Evolutionary conservation across 1,140 invertebrate genomes (phyloP), one percentile per base, ranked within the genome.

Genomic region (Acromyrmex heyeri): DNA sequence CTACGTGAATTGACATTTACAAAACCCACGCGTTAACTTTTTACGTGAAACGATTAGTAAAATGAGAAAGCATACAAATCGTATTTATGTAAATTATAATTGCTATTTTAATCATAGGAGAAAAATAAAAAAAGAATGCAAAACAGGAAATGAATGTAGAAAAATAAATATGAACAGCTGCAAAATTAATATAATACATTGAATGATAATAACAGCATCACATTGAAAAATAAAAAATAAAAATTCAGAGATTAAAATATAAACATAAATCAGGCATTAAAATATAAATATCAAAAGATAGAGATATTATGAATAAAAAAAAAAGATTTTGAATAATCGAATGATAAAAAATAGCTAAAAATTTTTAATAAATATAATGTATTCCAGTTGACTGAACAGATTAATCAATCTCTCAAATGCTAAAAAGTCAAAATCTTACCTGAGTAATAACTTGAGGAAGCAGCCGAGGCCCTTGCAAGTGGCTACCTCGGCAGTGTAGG

Each of bases 401-500:
- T 72, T n/a, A 55, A 12, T 10, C 48, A 27, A 72, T 30, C 21
- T 72, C 24, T 21, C 1, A 27, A 72, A 72, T 72, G 24, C 4
- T 12, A 75, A 27, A 27, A 12, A 48, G 6, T n/a, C 0, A 64
- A 64, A 18, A 61, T 76, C 14, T 92, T 96, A 98, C 97, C 97
- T 97, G 86, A 97, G 95, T 14, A 98, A 95, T 92, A 98, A 96
- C 95, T 98, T 98, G 87, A 98, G 95, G 94, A 98, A 98, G 92
- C 97, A 98, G 85, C 98, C 98, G 93, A 98, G 97, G 73, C 97
- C 97, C 81, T 96, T 96, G 92, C 97, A 98, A 83, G 98, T 98
- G 72, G 98, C 98, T 86, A 99, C 98, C 96, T 98, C 97, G 27
- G 97, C 97, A 67, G 98, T 98, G 89, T 99, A 99, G 0, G 97